Percentiles rank a stretch among this genome's conserved stretches.
Evolutionary conservation across 2,113 vertebrate species (phyloP).

Genomic region (Anser cygnoides): DNA sequence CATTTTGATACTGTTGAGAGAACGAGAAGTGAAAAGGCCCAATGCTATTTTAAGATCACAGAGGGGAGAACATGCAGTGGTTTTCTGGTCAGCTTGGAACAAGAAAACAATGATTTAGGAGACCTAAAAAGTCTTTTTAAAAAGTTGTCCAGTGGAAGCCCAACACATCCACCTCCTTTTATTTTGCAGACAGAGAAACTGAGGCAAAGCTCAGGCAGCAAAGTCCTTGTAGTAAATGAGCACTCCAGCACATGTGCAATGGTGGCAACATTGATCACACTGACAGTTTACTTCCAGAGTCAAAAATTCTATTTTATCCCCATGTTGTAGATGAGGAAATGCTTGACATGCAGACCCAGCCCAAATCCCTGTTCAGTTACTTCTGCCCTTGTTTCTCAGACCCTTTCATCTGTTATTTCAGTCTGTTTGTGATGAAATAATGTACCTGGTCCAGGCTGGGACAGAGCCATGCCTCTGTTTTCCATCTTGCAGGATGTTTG

Average conservation of each 20-base stretch:
- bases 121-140: not conserved
- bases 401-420: not conserved
- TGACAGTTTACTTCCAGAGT: not conserved
- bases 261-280: not conserved
- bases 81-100: not conserved
- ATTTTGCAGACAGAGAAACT: not conserved
- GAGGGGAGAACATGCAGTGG: not conserved
- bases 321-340: not conserved
- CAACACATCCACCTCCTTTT: not conserved
- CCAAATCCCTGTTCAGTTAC: not conserved
- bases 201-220: not conserved
- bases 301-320: not conserved
- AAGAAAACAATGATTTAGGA: not conserved
- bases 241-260: rapidly evolving
- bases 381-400: not conserved
- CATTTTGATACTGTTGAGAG: not conserved
- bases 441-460: not conserved
- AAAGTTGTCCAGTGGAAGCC: not conserved
- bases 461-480: not conserved
- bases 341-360: not conserved
- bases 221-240: not conserved
- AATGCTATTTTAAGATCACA: not conserved
- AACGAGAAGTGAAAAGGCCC: not conserved
- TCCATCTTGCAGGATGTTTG: not conserved
- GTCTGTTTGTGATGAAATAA: not conserved